A percentile compares a stretch with the other conserved stretches of the same genome.
Conservation (phyloP, 2,113 vertebrate genomes). For the Sterna hirundo region DNA sequence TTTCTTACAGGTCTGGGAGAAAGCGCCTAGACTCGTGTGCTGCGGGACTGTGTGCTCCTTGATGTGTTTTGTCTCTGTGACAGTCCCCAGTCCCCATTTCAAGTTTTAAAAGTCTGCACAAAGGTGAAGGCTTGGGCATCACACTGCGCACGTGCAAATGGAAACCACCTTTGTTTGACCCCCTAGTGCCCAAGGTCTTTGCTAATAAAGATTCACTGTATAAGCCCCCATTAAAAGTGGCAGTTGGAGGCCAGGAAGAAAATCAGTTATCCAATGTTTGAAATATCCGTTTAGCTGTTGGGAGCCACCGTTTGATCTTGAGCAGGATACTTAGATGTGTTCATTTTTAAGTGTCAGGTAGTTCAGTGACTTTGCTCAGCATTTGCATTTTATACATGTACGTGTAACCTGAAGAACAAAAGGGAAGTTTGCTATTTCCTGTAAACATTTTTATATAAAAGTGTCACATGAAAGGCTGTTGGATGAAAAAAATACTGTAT, state of each 20-base stretch:
- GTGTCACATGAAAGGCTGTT: conserved; percentile 71
- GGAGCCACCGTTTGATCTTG: conserved; percentile 70
- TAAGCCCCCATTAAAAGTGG: not conserved
- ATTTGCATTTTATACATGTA: conserved; percentile 8
- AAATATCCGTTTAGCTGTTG: conserved; percentile 56
- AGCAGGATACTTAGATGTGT: conserved; percentile 49
- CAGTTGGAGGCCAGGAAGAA: conserved; percentile 6
- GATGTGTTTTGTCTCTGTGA: not conserved
- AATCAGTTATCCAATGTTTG: conserved; percentile 48
- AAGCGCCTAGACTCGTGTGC: not conserved
- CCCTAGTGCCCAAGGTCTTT: not conserved
- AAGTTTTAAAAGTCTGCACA: not conserved
- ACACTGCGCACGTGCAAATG: not conserved
- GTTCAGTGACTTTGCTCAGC: conserved; percentile 11
- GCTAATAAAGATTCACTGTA: conserved; percentile 8
- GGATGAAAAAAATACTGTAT: conserved; percentile 45
- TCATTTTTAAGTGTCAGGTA: conserved; percentile 62
- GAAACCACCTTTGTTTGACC: not conserved
- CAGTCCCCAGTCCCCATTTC: not conserved
- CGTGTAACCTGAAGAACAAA: conserved; percentile 42
- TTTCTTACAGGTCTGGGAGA: not conserved
- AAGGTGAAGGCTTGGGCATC: not conserved
- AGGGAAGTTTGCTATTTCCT: conserved; percentile 64
- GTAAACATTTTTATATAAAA: conserved; percentile 73
- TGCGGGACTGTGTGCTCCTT: not conserved